Evolutionary conservation across 1,140 invertebrate genomes (phyloP).

Genomic region (Bombus sibiricus): DNA sequence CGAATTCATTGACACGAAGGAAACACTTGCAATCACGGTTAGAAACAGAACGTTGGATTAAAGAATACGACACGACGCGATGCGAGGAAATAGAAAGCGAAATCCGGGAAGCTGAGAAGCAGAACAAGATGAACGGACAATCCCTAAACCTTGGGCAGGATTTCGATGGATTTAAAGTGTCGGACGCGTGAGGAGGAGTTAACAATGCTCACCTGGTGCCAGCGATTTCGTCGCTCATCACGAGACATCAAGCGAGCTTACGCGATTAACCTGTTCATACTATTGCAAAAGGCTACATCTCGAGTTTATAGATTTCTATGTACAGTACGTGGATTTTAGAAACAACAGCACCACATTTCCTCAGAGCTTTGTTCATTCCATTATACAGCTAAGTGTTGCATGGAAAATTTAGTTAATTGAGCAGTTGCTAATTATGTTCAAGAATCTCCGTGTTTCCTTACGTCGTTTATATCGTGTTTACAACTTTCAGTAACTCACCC

Average conservation of each 20-base stretch:
- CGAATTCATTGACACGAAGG: conserved; percentile 13
- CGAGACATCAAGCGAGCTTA: conserved; percentile 36
- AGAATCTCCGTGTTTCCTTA: neutral
- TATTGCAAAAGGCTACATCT: neutral
- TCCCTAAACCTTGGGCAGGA: conserved; percentile 18
- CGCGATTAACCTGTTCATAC: conserved; percentile 45
- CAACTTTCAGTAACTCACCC: neutral
- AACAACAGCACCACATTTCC: neutral
- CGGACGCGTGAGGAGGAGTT: neutral
- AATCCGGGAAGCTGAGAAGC: too few relatives aligned
- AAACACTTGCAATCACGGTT: conserved; percentile 33
- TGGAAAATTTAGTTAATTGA: neutral
- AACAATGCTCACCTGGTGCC: conserved; percentile 35
- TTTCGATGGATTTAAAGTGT: conserved; percentile 46
- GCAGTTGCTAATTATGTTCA: neutral
- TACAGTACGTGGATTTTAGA: neutral
- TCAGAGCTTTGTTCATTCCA: neutral
- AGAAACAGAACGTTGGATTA: conserved; percentile 38
- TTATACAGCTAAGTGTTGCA: neutral
- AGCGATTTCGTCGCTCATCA: conserved; percentile 38
- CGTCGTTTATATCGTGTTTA: neutral
- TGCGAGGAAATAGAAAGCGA: neutral
- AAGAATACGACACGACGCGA: conserved; percentile 13
- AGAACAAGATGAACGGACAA: neutral
- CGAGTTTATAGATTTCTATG: neutral